Base-by-base conservation (phyloP, 2,113 vertebrate species). In the Otolemur garnettii region DNA sequence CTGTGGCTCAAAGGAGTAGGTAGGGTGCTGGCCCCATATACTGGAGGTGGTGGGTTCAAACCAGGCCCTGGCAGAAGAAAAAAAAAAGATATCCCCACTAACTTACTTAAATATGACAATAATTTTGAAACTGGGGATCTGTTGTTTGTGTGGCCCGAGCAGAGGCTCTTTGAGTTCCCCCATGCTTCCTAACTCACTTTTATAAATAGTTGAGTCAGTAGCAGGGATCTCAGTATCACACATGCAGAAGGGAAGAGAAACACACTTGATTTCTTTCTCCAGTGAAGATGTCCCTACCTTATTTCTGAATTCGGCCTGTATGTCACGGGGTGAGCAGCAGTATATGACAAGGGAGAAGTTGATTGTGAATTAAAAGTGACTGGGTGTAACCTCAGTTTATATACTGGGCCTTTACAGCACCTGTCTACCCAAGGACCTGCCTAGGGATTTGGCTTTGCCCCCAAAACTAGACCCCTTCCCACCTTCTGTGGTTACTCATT, bases 361-460 rank as follows among this genome's bases (percentile, higher is more conserved):
- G 53, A 5, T 55, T 93, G 74, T 24, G 11, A 42, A 21, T 42
- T 57, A 55, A 75, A 14, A 14, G 14, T 75, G 2, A 28, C 59
- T 59, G 7, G 12, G 9, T 42, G 15, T 21, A 7, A 11, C 28
- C n/a, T 42, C 28, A 33, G 8, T 66, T 59, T 57, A 22, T 57
- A 22, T 14, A n/a, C 5, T n/a, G 19, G 5, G 4, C 28, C 6
- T 74, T 11, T 10, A 18, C 15, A 33, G 15, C 11, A 1, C 30
- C 55, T 72, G 4, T 53, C 22, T 50, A 64, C 26, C 1, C 9
- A 35, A 82, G n/a, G 6, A 74, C 6, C 15, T 66, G 62, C 68
- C 19, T 30, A 35, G 2, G 2, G 12, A 17, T 80, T 35, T 55
- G 60, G 1, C 0, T 55, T 21, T 53, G 0, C 1, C n/a, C 7